Base-by-base conservation (phyloP, 2,113 vertebrate species). In the Leiothrix lutea region DNA sequence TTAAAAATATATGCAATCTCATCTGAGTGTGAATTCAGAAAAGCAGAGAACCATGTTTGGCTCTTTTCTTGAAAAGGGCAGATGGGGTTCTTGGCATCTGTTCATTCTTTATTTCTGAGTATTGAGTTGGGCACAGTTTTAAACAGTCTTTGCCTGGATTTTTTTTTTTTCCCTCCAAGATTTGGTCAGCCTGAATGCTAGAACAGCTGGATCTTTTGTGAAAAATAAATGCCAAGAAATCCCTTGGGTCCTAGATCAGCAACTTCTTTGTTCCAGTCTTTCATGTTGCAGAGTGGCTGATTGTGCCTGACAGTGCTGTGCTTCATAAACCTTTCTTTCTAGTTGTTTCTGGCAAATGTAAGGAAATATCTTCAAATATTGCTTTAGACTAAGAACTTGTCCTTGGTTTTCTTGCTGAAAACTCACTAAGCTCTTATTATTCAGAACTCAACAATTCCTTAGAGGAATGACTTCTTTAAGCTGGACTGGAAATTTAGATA, bases 81-180 rank as follows among this genome's bases (percentile, higher is more conserved):
- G 81, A 86, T 90, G 92, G 71, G 87, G 62, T 62, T 96, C 81
- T 85, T 90, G 91, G 66, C 82, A 82, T 74, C 56, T 85, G 14
- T 56, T 83, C 12, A 23, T 84, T 85, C 80, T 88, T 84, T 81
- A 60, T 54, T 92, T 81, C 71, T 78, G 78, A 78, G 36, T 92
- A 48, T 45, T 77, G 65, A 4, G 13, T 51, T 79, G 47, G 58
- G 26, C 25, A 73, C 7, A n/a, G 28, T 40, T 80, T 74, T 47
- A 38, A 69, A 48, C 33, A 81, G 25, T 42, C 23, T 74, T 80
- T 58, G 35, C 25, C 50, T 50, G 28, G 36, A 13, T n/a, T 5
- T 40, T 50, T n/a, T n/a, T n/a, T 38, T 57, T 62, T 42, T 26
- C 1, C 3, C 56, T 80, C 56, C 42, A 67, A 58, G 44, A 40